These are phyloP conservation scores for Salvelinus fontinalis DNA, from an alignment of 2,113 vertebrate genomes.

Conservation along the genomic window DNA sequence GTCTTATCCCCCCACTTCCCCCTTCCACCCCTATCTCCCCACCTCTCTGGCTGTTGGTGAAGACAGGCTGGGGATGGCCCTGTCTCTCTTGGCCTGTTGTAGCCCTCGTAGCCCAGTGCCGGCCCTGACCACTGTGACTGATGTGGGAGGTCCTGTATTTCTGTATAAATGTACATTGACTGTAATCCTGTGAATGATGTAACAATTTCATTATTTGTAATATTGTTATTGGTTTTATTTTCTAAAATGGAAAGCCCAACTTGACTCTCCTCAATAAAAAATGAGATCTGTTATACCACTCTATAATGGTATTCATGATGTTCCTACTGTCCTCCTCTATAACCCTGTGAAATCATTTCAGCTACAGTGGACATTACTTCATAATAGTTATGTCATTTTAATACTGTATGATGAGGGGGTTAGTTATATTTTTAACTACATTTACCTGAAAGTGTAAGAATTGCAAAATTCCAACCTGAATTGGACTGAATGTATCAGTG, in stretches of 20 bases:
- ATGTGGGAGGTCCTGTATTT: slow-evolving; percentile 71
- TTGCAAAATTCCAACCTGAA: background rate
- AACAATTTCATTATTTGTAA: slow-evolving; percentile 87
- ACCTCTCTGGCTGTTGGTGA: slow-evolving; percentile 43
- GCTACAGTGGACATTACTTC: background rate
- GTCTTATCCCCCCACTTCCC: background rate
- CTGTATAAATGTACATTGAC: slow-evolving; percentile 85
- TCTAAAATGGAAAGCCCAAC: slow-evolving; percentile 81
- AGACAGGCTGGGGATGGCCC: slow-evolving; percentile 23
- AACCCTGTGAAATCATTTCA: background rate
- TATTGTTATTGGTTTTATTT: slow-evolving; percentile 84
- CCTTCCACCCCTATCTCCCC: background rate
- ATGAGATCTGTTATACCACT: slow-evolving; percentile 65
- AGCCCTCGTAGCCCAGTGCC: slow-evolving; percentile 57
- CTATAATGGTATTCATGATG: background rate
- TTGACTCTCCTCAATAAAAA: slow-evolving; percentile 82
- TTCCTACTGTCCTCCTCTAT: background rate
- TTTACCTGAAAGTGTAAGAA: background rate
- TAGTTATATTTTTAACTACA: background rate
- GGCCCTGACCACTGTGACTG: slow-evolving; percentile 76
- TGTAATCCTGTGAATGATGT: slow-evolving; percentile 87
- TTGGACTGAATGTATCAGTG: background rate
- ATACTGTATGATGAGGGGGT: background rate
- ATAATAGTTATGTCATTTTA: background rate
- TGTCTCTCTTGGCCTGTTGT: slow-evolving; percentile 22